Percentiles rank a stretch among this genome's conserved stretches.
Evolutionary conservation across 2,113 vertebrate species (phyloP).

Genomic region (Oncorhynchus nerka): DNA sequence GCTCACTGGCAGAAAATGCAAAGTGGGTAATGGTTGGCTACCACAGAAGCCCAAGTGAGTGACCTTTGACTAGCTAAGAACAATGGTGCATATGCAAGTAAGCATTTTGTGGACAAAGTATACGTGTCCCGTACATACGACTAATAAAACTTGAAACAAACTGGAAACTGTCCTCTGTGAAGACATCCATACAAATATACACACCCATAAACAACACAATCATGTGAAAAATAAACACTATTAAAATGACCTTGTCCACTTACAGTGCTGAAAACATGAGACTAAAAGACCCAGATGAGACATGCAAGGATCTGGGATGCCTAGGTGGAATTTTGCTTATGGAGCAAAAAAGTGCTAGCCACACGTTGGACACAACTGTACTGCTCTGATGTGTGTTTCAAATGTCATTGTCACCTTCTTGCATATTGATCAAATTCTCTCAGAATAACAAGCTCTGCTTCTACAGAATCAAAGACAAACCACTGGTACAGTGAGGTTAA

Average conservation of each 20-base stretch:
- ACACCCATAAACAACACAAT: background rate
- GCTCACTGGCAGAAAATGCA: background rate
- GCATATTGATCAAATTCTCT: background rate
- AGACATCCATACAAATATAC: background rate
- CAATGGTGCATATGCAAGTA: background rate
- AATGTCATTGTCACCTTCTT: background rate
- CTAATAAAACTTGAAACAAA: too few species aligned
- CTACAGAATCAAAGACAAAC: background rate
- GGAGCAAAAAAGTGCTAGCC: background rate
- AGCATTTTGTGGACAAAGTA: too few species aligned
- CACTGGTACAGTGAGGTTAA: background rate
- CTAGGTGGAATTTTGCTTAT: background rate
- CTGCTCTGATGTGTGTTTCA: background rate
- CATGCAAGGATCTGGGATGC: slow-evolving; percentile 12
- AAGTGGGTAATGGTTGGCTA: too few species aligned
- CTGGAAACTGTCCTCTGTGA: background rate
- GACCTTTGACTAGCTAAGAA: background rate
- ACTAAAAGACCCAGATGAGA: slow-evolving; percentile 18
- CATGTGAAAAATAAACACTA: background rate
- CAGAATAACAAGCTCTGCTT: background rate
- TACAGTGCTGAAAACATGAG: slow-evolving; percentile 9
- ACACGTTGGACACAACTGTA: background rate
- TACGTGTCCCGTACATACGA: too few species aligned
- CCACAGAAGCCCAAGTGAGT: background rate
- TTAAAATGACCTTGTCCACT: background rate